phyloP scores from a whole-genome alignment of 2,888 invertebrate species.

The Cartodere bifasciata region DNA sequence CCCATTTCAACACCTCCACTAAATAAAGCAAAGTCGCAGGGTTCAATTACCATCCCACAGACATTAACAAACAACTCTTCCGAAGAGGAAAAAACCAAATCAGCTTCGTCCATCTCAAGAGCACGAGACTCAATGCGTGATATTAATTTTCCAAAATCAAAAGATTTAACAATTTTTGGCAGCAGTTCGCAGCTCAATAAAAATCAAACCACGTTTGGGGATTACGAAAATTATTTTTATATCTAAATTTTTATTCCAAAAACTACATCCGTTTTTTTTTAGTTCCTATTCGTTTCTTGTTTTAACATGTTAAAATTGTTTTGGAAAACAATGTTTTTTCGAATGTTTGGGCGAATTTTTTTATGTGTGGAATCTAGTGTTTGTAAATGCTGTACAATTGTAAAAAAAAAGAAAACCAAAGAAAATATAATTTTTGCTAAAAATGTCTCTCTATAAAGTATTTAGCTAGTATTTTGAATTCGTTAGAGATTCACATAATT shows the following conservation, averaged over 20 bases:
- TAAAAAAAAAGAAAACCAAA: no score
- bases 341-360: not conserved
- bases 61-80: no score
- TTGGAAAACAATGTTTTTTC: no score
- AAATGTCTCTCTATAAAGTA: no score
- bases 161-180: conserved; percentile 25
- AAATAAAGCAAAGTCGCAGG: conserved; percentile 26
- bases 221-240: conserved; percentile 55
- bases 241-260: conserved; percentile 37
- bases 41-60: no score
- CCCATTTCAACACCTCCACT: conserved; percentile 24
- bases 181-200: conserved; percentile 21
- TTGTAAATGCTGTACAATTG: no score
- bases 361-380: conserved; percentile 1
- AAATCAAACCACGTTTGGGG: conserved; percentile 41
- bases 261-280: no score
- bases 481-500: no score
- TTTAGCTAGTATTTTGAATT: no score
- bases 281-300: no score
- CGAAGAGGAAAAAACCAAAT: conserved; percentile 15
- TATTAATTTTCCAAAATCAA: conserved; percentile 21
- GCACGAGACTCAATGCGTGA: conserved; percentile 12
- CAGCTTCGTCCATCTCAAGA: conserved; percentile 11
- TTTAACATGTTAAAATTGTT: no score
- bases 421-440: no score